phyloP scores from a whole-genome alignment of 2,113 vertebrate genomes.

The Perca flavescens region DNA sequence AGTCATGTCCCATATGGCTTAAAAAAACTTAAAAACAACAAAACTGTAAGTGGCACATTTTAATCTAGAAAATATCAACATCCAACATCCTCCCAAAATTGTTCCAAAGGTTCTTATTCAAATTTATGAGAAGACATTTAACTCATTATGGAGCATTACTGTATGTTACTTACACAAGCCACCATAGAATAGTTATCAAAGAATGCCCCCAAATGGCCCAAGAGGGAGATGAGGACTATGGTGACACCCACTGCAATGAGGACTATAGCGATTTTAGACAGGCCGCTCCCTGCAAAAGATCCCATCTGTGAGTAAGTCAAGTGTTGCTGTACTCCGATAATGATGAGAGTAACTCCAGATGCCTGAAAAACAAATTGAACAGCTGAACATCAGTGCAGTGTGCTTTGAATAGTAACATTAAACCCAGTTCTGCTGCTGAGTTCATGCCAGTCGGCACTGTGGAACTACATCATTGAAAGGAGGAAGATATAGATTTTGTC shows the following conservation, averaged over 20 bases:
- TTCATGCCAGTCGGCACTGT: neutral
- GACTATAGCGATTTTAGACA: constrained; percentile 43
- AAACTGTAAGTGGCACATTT: neutral
- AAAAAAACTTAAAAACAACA: neutral
- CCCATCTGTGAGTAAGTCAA: neutral
- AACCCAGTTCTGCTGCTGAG: neutral
- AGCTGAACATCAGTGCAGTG: neutral
- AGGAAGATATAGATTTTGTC: neutral
- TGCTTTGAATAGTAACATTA: neutral
- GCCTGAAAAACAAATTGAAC: constrained; percentile 39
- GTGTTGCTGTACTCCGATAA: constrained; percentile 34
- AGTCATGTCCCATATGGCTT: neutral
- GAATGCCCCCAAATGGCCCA: constrained; percentile 47
- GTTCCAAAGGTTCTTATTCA: neutral
- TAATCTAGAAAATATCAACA: neutral
- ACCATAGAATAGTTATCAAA: constrained; percentile 17
- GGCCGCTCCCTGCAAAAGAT: constrained; percentile 9
- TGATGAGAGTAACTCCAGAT: constrained; percentile 52
- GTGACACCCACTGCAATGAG: constrained; percentile 51
- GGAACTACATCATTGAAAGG: neutral
- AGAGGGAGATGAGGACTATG: constrained; percentile 20
- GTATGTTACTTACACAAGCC: constrained; percentile 43
- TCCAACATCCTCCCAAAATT: neutral
- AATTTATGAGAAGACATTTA: neutral
- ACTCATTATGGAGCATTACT: neutral